Conservation (phyloP, 2,888 invertebrate species). For the Allolobophora icterica region DNA sequence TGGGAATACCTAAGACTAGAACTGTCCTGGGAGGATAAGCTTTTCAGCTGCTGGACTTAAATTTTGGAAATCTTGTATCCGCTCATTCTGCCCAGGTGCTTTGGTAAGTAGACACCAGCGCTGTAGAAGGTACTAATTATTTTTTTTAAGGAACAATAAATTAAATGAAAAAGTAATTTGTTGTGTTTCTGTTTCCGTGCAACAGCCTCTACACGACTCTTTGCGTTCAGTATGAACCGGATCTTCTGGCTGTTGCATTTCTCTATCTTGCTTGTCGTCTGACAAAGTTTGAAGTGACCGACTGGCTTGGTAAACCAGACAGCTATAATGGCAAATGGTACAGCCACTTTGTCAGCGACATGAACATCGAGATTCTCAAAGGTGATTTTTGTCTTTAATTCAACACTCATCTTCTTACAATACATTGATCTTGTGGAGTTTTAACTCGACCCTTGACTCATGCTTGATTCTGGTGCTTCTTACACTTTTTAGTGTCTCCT, state of each 20-base stretch:
- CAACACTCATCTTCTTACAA: background rate
- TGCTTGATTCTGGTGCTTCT: too few species aligned
- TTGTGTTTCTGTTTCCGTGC: background rate
- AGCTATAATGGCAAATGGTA: background rate
- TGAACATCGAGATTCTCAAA: slow-evolving; percentile 23
- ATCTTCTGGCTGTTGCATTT: slow-evolving; percentile 1
- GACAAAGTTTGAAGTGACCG: background rate
- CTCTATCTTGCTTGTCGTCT: slow-evolving; percentile 1
- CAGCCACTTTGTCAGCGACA: slow-evolving; percentile 1
- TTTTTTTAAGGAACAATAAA: too few species aligned
- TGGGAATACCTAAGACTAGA: too few species aligned
- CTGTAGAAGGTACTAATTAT: too few species aligned
- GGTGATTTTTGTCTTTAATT: background rate
- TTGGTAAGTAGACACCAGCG: too few species aligned
- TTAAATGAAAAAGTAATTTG: too few species aligned
- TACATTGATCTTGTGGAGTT: background rate
- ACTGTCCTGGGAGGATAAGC: too few species aligned
- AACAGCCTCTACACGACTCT: slow-evolving; percentile 4
- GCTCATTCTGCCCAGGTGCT: too few species aligned
- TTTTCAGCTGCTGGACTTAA: too few species aligned
- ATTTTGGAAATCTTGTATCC: too few species aligned
- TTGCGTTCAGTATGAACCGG: slow-evolving; percentile 18
- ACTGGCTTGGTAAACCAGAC: background rate
- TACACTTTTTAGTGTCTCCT: too few species aligned
- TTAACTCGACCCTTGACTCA: background rate